phyloP scores from a whole-genome alignment of 2,888 invertebrate species.

The Mechanitis mazaeus region DNA sequence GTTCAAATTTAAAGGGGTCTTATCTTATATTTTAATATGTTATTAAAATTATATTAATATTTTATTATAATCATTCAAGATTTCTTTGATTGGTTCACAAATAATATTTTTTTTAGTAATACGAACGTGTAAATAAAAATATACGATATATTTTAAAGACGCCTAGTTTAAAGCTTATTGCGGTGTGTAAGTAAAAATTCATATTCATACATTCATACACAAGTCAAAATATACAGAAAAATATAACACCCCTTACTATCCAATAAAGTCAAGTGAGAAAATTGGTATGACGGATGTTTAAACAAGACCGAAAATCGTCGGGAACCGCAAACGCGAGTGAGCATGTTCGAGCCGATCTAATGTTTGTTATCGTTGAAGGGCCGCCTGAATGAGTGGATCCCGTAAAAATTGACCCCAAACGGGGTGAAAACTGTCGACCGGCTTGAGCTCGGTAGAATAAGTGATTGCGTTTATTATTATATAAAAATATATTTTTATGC shows the following conservation, averaged over 20 bases:
- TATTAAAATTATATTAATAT: too few relatives aligned
- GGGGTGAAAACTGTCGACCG: constrained; percentile 63
- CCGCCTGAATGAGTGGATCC: constrained; percentile 38
- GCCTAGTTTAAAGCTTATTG: too few relatives aligned
- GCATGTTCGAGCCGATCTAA: constrained; percentile 33
- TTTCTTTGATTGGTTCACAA: too few relatives aligned
- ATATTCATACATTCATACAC: not conserved
- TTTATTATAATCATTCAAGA: too few relatives aligned
- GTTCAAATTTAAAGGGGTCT: too few relatives aligned
- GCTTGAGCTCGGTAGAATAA: constrained; percentile 41
- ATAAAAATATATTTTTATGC: constrained; percentile 1
- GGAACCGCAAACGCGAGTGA: constrained; percentile 27
- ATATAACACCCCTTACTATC: not conserved
- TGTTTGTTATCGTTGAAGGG: constrained; percentile 44
- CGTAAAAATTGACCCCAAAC: constrained; percentile 55
- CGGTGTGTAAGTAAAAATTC: too few relatives aligned
- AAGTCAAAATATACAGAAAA: not conserved
- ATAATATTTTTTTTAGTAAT: too few relatives aligned
- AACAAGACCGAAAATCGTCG: constrained; percentile 28
- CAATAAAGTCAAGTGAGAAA: constrained; percentile 14
- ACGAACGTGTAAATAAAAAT: too few relatives aligned
- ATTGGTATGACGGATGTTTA: constrained; percentile 26
- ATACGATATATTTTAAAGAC: too few relatives aligned
- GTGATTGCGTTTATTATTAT: constrained; percentile 25
- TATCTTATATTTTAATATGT: too few relatives aligned